These are phyloP conservation scores for Cordilura impudica DNA, from an alignment of 2,888 invertebrate genomes.

Conservation along the genomic window DNA sequence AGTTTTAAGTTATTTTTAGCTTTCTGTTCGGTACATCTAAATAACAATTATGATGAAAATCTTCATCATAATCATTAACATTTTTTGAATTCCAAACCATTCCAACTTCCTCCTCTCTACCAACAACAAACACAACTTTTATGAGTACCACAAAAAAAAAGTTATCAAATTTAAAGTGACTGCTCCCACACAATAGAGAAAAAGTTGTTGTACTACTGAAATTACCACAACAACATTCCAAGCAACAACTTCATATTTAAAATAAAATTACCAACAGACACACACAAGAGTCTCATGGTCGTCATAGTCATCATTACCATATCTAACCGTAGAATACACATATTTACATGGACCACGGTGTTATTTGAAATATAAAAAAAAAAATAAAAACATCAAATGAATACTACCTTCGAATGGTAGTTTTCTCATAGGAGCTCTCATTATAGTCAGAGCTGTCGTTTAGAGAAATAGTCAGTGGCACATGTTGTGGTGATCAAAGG, in stretches of 20 bases:
- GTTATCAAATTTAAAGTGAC: slow-evolving; percentile 23
- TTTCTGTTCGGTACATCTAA: slow-evolving; percentile 2
- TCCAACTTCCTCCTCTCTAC: neutral
- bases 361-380: slow-evolving; percentile 51
- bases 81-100: slow-evolving; percentile 7
- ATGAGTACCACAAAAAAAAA: neutral
- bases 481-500: slow-evolving; percentile 18
- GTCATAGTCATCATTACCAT: slow-evolving; percentile 20
- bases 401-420: slow-evolving; percentile 37
- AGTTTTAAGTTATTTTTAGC: slow-evolving; percentile 23
- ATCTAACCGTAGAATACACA: slow-evolving; percentile 3
- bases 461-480: slow-evolving; percentile 26
- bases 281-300: slow-evolving; percentile 10
- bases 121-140: slow-evolving; percentile 26
- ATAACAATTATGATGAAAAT: slow-evolving; percentile 39
- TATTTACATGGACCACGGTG: slow-evolving; percentile 30
- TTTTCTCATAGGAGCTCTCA: slow-evolving; percentile 37
- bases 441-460: neutral
- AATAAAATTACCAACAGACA: slow-evolving; percentile 11
- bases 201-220: slow-evolving; percentile 8
- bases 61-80: slow-evolving; percentile 46
- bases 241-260: slow-evolving; percentile 10
- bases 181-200: slow-evolving; percentile 29
- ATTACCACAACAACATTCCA: neutral
- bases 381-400: slow-evolving; percentile 55